These are phyloP conservation scores for Dermatemys mawii DNA, from an alignment of 2,113 vertebrate genomes.

Conservation along the genomic window DNA sequence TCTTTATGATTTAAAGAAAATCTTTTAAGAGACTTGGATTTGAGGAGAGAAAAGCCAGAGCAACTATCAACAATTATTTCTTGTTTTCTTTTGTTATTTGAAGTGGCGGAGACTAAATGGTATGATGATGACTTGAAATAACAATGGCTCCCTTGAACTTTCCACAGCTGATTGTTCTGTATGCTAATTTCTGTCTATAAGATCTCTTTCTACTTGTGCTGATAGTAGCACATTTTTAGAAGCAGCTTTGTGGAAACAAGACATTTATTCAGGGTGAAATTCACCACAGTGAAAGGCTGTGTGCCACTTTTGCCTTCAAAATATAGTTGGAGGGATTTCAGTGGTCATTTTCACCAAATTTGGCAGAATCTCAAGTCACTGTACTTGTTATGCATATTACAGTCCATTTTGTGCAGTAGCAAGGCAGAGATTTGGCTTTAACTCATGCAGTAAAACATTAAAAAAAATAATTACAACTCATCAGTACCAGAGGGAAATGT, in stretches of 20 bases:
- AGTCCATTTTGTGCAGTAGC: background rate
- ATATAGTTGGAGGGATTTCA: background rate
- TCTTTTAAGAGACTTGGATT: background rate
- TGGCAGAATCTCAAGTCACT: background rate
- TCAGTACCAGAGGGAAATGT: background rate
- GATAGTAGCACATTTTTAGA: constrained; percentile 51
- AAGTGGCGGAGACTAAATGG: constrained; percentile 43
- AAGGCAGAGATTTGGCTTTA: background rate
- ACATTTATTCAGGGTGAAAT: background rate
- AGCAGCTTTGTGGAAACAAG: constrained; percentile 55
- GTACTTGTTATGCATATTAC: background rate
- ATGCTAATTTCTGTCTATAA: constrained; percentile 58
- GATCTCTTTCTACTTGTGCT: constrained; percentile 49
- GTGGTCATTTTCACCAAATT: background rate
- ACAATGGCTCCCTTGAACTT: constrained; percentile 53
- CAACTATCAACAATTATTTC: constrained; percentile 7
- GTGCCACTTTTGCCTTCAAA: background rate
- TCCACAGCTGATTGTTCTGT: constrained; percentile 61
- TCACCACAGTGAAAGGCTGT: background rate
- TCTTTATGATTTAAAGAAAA: background rate
- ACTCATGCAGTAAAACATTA: background rate
- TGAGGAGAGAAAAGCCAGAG: constrained; percentile 14
- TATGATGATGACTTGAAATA: constrained; percentile 54
- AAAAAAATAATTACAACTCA: background rate
- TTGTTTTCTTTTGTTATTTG: constrained; percentile 28